Conservation (phyloP, 2,113 vertebrate genomes). For the Furnarius figulus region DNA sequence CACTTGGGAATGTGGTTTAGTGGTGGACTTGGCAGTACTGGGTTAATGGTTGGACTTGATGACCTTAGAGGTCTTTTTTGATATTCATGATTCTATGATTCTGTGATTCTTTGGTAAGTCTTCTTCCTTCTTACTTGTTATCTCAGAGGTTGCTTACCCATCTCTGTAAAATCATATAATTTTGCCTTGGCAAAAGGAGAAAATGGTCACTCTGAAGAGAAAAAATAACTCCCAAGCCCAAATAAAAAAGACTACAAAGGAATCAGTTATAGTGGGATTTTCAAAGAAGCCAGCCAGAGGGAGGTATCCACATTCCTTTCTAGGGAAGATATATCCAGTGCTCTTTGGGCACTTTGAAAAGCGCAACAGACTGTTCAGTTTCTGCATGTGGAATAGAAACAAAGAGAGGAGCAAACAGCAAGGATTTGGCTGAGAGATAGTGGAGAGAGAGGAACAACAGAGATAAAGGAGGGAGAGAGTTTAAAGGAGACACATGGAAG, state of each 20-base stretch:
- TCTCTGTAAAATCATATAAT: rapidly evolving
- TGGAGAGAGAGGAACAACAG: not conserved
- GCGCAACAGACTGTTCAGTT: not conserved
- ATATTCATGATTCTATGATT: not conserved
- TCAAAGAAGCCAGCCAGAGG: not conserved
- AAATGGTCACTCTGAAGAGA: not conserved
- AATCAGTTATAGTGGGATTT: not conserved
- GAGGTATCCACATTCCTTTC: not conserved
- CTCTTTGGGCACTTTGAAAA: not conserved
- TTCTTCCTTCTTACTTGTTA: not conserved
- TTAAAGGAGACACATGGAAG: not conserved
- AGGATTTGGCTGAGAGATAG: not conserved
- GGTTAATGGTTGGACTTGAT: not conserved
- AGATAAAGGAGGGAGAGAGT: not conserved
- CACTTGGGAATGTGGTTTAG: not conserved
- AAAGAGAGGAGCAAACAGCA: not conserved
- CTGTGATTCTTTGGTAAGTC: not conserved
- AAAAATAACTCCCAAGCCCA: not conserved
- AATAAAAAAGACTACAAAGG: not conserved
- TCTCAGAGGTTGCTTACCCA: not conserved
- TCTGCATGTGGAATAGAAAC: not conserved
- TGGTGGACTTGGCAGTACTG: not conserved
- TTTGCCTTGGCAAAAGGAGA: not conserved
- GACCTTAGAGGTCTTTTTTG: not conserved
- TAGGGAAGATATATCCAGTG: not conserved